Percentiles rank a stretch among this genome's conserved stretches.
These are phyloP conservation scores for Lepilemur septentrionalis DNA, from an alignment of 2,797 vertebrate genomes.

Conservation along the genomic window DNA sequence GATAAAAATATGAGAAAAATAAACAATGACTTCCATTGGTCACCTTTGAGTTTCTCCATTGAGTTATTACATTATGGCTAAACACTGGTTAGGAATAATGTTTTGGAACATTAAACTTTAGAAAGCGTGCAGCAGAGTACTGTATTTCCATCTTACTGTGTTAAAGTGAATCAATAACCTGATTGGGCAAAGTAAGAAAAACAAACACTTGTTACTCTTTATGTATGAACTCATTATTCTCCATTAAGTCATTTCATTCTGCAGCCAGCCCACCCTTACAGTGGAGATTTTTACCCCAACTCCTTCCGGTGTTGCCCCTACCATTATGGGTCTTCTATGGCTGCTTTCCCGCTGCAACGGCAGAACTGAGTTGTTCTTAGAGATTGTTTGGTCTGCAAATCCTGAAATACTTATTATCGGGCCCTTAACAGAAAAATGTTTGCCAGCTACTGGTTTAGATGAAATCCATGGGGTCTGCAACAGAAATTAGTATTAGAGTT, in stretches of 20 bases:
- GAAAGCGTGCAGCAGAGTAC: background rate
- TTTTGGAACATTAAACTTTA: background rate
- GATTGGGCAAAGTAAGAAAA: background rate
- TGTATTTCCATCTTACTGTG: background rate
- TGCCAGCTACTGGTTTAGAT: background rate
- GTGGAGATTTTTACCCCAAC: accelerated
- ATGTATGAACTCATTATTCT: background rate
- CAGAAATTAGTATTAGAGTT: background rate
- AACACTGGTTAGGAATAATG: background rate
- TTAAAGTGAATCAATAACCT: background rate
- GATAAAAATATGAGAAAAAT: background rate
- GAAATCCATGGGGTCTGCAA: background rate
- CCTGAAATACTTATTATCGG: background rate
- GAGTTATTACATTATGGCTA: background rate
- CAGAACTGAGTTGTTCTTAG: background rate
- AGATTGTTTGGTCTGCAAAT: background rate
- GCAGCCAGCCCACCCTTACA: no score
- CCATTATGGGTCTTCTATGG: background rate
- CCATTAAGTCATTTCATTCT: background rate
- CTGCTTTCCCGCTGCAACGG: background rate
- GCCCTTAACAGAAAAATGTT: background rate
- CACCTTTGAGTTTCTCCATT: background rate
- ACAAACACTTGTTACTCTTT: background rate
- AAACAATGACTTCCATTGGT: background rate
- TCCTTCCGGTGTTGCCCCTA: background rate